Percentiles rank a stretch among this genome's conserved stretches.
Evolutionary conservation across 2,888 invertebrate genomes (phyloP).

Genomic region (Julus scanicus): DNA sequence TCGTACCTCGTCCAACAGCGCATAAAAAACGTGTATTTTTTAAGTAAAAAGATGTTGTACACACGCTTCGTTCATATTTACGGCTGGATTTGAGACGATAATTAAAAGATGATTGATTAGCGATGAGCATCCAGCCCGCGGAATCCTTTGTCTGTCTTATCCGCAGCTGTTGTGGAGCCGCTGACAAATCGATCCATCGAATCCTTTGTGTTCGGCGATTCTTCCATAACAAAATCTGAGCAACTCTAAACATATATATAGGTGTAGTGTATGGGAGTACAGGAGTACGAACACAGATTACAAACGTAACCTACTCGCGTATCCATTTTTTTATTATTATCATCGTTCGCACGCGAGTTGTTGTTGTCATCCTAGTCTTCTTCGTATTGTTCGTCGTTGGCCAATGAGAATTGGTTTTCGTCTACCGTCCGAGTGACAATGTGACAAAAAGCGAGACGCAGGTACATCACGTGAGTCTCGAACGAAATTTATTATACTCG

Average conservation of each 20-base stretch:
- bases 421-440: neutral
- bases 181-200: constrained; percentile 14
- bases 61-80: neutral
- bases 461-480: neutral
- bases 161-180: constrained; percentile 30
- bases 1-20: too few relatives aligned
- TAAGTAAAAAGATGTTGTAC: neutral
- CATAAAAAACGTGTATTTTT: too few relatives aligned
- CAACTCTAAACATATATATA: neutral
- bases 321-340: too few relatives aligned
- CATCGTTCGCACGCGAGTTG: too few relatives aligned
- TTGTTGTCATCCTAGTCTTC: too few relatives aligned
- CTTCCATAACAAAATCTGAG: neutral
- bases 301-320: too few relatives aligned
- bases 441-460: neutral
- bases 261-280: neutral
- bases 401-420: too few relatives aligned
- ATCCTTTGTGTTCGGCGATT: neutral
- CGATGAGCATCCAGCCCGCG: constrained; percentile 1
- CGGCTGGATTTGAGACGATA: constrained; percentile 17
- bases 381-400: too few relatives aligned
- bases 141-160: neutral
- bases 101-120: constrained; percentile 42
- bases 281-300: too few relatives aligned
- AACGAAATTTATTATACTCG: constrained; percentile 16